phyloP scores from a whole-genome alignment of 2,113 vertebrate genomes.

The Silurus meridionalis region DNA sequence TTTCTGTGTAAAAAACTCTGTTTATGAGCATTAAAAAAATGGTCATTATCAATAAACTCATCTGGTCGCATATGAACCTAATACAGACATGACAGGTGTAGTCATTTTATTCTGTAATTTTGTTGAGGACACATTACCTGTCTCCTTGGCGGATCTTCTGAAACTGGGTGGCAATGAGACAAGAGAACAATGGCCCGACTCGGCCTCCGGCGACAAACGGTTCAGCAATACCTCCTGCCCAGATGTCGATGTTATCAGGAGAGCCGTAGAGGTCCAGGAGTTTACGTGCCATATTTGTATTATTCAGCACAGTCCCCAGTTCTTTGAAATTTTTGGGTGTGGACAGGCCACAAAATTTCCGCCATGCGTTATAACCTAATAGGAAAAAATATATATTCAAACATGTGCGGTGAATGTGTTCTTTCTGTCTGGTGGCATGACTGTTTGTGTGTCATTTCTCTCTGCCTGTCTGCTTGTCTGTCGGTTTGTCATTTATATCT shows the following conservation, averaged over 20 bases:
- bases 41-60: no score
- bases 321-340: constrained; percentile 60
- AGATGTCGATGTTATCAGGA: constrained; percentile 73
- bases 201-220: constrained; percentile 73
- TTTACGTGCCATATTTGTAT: constrained; percentile 56
- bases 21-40: no score
- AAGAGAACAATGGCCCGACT: constrained; percentile 77
- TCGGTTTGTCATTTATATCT: no score
- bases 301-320: constrained; percentile 65
- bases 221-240: constrained; percentile 75
- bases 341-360: constrained; percentile 70
- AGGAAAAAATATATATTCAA: not conserved
- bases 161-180: constrained; percentile 73
- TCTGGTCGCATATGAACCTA: no score
- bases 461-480: no score
- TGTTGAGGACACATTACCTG: constrained; percentile 58
- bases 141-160: constrained; percentile 69
- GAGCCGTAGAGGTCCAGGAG: constrained; percentile 70
- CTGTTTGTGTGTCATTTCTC: no score
- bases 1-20: no score
- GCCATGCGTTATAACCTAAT: constrained; percentile 75
- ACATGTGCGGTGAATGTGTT: not conserved
- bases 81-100: no score
- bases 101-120: not conserved
- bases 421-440: no score